Percentiles rank a stretch among this genome's conserved stretches.
phyloP scores from a whole-genome alignment of 1,140 invertebrate species.

The Calycopis cecrops region DNA sequence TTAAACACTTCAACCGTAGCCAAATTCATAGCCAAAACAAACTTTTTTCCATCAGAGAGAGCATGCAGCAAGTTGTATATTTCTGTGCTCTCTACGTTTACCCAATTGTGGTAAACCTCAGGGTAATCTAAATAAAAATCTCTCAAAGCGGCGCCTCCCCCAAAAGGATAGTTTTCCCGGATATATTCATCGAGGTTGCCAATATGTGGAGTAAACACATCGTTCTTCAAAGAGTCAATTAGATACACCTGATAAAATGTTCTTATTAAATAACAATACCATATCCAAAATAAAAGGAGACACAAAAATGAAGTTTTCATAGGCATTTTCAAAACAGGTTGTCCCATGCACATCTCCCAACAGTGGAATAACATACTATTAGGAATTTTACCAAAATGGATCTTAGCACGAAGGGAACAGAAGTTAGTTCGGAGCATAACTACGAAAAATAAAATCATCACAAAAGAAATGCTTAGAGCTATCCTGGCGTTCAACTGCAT shows the following conservation, averaged over 20 bases:
- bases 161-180: constrained; percentile 39
- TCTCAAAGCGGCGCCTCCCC: constrained; percentile 45
- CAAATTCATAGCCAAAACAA: constrained; percentile 48
- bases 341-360: constrained; percentile 53
- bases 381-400: constrained; percentile 13
- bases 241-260: constrained; percentile 56
- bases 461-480: constrained; percentile 34
- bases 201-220: constrained; percentile 38
- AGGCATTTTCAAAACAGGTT: constrained; percentile 39
- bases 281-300: constrained; percentile 44
- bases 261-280: constrained; percentile 54
- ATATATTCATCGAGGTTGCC: constrained; percentile 45
- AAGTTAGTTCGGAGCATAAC: constrained; percentile 31
- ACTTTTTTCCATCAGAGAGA: constrained; percentile 43
- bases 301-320: constrained; percentile 31
- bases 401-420: neutral
- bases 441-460: constrained; percentile 31
- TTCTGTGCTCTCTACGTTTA: constrained; percentile 35
- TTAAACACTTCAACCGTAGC: constrained; percentile 34
- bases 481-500: constrained; percentile 33
- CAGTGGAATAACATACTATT: constrained; percentile 43
- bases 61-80: constrained; percentile 31
- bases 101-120: constrained; percentile 41
- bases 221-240: constrained; percentile 46
- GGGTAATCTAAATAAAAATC: constrained; percentile 50